Evolutionary conservation across 2,888 invertebrate genomes (phyloP).

Genomic region (Zaprionus bogoriensis): DNA sequence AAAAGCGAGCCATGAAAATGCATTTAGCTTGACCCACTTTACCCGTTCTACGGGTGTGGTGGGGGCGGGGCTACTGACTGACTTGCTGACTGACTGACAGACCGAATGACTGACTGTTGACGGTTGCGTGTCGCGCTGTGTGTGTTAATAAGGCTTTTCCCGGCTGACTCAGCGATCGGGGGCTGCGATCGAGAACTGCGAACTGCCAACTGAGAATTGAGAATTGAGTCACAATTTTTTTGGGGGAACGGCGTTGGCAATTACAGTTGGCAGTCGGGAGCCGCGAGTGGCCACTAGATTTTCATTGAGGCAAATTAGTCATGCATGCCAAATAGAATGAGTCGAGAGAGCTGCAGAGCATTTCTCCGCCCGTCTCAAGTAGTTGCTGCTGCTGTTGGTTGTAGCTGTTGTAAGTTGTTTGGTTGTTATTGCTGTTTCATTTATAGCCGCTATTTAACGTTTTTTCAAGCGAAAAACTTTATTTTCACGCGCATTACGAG

Average conservation of each 20-base stretch:
- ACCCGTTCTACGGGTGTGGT: neutral
- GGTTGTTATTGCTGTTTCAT: constrained; percentile 60
- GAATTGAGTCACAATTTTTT: constrained; percentile 39
- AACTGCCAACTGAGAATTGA: neutral
- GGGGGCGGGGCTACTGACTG: constrained; percentile 44
- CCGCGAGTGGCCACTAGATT: constrained; percentile 15
- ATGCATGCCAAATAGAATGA: constrained; percentile 18
- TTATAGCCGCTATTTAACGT: constrained; percentile 74
- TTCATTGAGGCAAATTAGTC: constrained; percentile 44
- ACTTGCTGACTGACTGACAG: constrained; percentile 45
- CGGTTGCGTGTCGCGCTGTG: too few relatives aligned
- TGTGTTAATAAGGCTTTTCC: neutral
- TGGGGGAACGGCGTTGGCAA: constrained; percentile 31
- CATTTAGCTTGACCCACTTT: constrained; percentile 65
- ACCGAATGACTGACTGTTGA: constrained; percentile 36
- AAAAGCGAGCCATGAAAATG: constrained; percentile 48
- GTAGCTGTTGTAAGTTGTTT: constrained; percentile 34
- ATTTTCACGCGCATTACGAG: constrained; percentile 78
- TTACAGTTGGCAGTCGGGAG: constrained; percentile 8
- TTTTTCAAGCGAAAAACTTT: constrained; percentile 76
- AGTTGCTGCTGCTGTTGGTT: too few relatives aligned
- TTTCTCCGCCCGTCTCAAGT: neutral
- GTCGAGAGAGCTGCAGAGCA: neutral
- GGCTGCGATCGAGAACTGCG: constrained; percentile 2
- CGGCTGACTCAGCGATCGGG: neutral